phyloP scores from a whole-genome alignment of 1,140 invertebrate species.

The Plodia interpunctella region DNA sequence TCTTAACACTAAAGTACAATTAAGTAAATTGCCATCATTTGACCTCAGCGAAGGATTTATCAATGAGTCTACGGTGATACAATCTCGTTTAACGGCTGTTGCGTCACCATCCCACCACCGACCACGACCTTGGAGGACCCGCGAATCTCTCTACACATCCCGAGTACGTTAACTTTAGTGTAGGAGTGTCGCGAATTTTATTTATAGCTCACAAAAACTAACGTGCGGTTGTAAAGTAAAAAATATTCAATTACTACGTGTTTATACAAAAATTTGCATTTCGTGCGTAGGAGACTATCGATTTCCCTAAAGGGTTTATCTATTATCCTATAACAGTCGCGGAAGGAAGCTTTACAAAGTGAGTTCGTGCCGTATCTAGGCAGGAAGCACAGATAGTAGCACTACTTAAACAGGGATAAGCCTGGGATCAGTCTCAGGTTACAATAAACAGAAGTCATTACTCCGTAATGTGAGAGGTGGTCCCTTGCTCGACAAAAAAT shows the following conservation, averaged over 20 bases:
- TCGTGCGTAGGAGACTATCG: conserved; percentile 28
- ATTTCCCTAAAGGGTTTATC: conserved; percentile 52
- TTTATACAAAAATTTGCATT: conserved; percentile 4
- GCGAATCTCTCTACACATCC: conserved; percentile 25
- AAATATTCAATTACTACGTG: conserved; percentile 17
- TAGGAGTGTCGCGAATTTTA: conserved; percentile 16
- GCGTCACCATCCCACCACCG: conserved; percentile 33
- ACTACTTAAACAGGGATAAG: conserved; percentile 54
- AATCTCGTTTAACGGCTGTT: conserved; percentile 41
- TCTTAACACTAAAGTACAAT: not conserved
- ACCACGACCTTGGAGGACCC: conserved; percentile 40
- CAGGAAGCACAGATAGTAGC: conserved; percentile 57
- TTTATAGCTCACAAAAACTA: conserved; percentile 9
- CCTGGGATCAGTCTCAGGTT: conserved; percentile 41
- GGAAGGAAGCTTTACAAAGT: conserved; percentile 66
- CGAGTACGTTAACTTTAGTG: conserved; percentile 17
- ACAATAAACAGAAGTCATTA: conserved; percentile 28
- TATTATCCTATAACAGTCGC: conserved; percentile 39
- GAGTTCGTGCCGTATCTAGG: conserved; percentile 55
- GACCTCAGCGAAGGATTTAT: conserved; percentile 33
- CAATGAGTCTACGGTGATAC: conserved; percentile 36
- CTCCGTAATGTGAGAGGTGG: conserved; percentile 29
- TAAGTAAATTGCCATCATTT: conserved; percentile 22
- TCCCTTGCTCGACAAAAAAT: conserved; percentile 27
- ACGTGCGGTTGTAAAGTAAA: conserved; percentile 31